Evolutionary conservation across 2,888 invertebrate genomes (phyloP).

Genomic region (Perizoma flavofasciatum): DNA sequence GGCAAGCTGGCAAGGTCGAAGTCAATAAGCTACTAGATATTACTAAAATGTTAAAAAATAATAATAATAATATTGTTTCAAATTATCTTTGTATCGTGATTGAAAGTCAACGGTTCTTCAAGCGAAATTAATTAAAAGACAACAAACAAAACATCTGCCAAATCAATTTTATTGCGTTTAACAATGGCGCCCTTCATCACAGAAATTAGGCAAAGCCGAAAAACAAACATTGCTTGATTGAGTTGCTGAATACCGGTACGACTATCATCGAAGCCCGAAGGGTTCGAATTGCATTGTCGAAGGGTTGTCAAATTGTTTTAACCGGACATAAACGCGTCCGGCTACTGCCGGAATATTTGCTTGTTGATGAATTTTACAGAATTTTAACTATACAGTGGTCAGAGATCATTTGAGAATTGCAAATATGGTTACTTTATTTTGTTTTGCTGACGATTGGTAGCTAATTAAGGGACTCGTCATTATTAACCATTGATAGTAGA

Average conservation of each 20-base stretch:
- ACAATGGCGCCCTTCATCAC: constrained; percentile 56
- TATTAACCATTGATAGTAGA: too few relatives aligned
- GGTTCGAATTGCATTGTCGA: constrained; percentile 16
- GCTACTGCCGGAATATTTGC: background rate
- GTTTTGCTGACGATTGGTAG: too few relatives aligned
- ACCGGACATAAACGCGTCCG: constrained; percentile 5
- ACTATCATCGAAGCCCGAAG: constrained; percentile 30
- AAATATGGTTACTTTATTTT: too few relatives aligned
- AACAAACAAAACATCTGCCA: constrained; percentile 69
- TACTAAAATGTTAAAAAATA: too few relatives aligned
- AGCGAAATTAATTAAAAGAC: constrained; percentile 47
- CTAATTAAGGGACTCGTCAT: too few relatives aligned
- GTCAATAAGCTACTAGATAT: too few relatives aligned
- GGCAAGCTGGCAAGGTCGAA: too few relatives aligned
- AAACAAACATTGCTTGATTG: constrained; percentile 79
- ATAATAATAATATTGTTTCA: background rate
- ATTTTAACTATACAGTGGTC: too few relatives aligned
- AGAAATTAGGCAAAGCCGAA: constrained; percentile 68
- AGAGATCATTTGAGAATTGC: too few relatives aligned
- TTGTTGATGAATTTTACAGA: too few relatives aligned
- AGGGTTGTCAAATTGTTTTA: constrained; percentile 11
- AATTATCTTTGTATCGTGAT: background rate
- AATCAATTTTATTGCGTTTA: constrained; percentile 53
- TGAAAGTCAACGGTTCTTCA: constrained; percentile 5
- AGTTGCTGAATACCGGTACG: constrained; percentile 65